phyloP scores from a whole-genome alignment of 2,888 invertebrate genomes.

The Clistopyga incitator region DNA sequence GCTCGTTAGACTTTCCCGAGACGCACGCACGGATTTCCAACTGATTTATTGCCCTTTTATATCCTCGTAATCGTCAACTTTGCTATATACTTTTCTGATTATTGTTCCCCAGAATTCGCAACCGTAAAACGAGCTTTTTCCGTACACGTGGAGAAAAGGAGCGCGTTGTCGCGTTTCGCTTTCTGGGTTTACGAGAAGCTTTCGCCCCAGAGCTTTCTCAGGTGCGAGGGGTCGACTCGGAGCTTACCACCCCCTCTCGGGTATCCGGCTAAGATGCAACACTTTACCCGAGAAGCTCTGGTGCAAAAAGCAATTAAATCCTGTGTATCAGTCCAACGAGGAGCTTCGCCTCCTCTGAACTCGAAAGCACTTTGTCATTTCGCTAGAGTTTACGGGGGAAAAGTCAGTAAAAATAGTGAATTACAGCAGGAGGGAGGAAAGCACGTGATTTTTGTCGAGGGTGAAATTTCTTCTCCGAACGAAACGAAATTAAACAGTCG shows the following conservation, averaged over 20 bases:
- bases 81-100: not conserved
- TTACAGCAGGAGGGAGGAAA: too few relatives aligned
- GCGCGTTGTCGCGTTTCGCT: constrained; percentile 55
- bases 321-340: constrained; percentile 5
- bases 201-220: too few relatives aligned
- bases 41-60: constrained; percentile 15
- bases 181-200: constrained; percentile 26
- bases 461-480: too few relatives aligned
- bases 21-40: not conserved
- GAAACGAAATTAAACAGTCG: too few relatives aligned
- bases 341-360: not conserved
- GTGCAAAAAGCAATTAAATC: constrained; percentile 27
- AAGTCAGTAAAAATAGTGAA: too few relatives aligned
- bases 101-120: not conserved
- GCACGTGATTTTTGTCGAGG: too few relatives aligned
- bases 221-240: not conserved
- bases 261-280: constrained; percentile 6
- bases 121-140: not conserved
- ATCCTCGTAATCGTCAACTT: constrained; percentile 4
- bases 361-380: too few relatives aligned
- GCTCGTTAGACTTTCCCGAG: not conserved
- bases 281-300: not conserved
- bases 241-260: not conserved
- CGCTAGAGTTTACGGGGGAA: too few relatives aligned
- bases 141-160: constrained; percentile 5